A percentile compares a stretch with the other conserved stretches of the same genome.
Evolutionary conservation across 2,113 vertebrate species (phyloP).

Genomic region (Solea solea): DNA sequence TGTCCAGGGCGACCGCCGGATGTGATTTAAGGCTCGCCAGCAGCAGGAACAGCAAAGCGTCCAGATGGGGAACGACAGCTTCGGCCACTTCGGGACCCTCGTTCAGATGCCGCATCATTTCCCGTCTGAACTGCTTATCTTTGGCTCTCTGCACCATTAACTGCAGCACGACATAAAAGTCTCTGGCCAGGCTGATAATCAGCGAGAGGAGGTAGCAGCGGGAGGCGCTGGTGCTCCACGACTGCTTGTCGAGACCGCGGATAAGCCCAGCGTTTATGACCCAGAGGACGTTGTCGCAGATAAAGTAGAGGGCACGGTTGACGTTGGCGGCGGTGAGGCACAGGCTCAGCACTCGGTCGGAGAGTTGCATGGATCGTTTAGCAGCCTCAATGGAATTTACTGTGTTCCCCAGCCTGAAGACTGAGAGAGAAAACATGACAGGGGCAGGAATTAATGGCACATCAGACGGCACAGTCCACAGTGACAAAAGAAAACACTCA

Average conservation of each 20-base stretch:
- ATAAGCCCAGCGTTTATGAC: slow-evolving; percentile 81
- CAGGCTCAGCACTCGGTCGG: slow-evolving; percentile 83
- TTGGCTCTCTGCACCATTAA: slow-evolving; percentile 75
- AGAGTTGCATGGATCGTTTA: slow-evolving; percentile 76
- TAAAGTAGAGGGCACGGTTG: slow-evolving; percentile 87
- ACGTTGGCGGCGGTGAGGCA: slow-evolving; percentile 87
- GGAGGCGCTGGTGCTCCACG: slow-evolving; percentile 85
- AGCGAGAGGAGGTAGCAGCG: slow-evolving; percentile 88
- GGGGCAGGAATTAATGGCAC: slow-evolving; percentile 29
- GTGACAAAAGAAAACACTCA: neutral
- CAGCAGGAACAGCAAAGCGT: slow-evolving; percentile 80
- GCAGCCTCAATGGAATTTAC: slow-evolving; percentile 88
- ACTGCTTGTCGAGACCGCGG: slow-evolving; percentile 78
- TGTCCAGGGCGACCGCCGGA: slow-evolving; percentile 88
- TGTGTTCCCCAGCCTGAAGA: slow-evolving; percentile 91
- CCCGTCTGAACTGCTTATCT: slow-evolving; percentile 58
- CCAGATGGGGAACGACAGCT: slow-evolving; percentile 75
- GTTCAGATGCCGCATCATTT: slow-evolving; percentile 59
- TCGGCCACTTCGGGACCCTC: slow-evolving; percentile 56
- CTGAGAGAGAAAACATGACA: slow-evolving; percentile 76
- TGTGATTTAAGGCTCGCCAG: slow-evolving; percentile 80
- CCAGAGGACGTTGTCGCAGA: slow-evolving; percentile 92
- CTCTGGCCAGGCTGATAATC: slow-evolving; percentile 84
- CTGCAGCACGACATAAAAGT: slow-evolving; percentile 84
- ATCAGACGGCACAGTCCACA: slow-evolving; percentile 20